Evolutionary conservation across 2,113 vertebrate genomes (phyloP).

Genomic region (Sinocyclocheilus maitianheensis): DNA sequence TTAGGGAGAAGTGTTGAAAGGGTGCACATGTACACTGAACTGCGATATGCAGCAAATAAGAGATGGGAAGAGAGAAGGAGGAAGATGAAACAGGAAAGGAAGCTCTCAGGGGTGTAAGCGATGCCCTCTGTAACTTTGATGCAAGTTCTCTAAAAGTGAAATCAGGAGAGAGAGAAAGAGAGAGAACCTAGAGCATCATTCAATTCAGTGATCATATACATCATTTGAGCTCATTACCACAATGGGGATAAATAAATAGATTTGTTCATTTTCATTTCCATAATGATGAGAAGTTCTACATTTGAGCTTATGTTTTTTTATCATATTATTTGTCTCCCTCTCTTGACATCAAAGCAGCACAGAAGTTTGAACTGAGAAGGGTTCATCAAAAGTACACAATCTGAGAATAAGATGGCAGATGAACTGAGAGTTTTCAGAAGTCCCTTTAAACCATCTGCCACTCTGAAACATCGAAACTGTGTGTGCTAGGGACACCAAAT

Average conservation of each 20-base stretch:
- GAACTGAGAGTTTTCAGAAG: conserved; percentile 31
- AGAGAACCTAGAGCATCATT: conserved; percentile 24
- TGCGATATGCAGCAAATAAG: background rate
- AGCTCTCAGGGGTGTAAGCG: conserved; percentile 35
- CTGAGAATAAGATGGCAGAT: conserved; percentile 10
- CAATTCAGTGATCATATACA: conserved; percentile 26
- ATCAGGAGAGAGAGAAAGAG: conserved; percentile 4
- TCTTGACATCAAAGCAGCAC: conserved; percentile 32
- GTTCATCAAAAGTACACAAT: conserved; percentile 10
- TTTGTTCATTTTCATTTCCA: conserved; percentile 38
- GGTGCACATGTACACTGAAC: background rate
- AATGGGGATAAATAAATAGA: conserved; percentile 16
- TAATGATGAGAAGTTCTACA: conserved; percentile 37
- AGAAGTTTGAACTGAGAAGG: conserved; percentile 1
- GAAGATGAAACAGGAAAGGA: conserved; percentile 20
- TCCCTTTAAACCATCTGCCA: conserved; percentile 8
- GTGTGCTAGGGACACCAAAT: background rate
- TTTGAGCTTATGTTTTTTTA: conserved; percentile 34
- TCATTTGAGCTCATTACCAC: conserved; percentile 41
- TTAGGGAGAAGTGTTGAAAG: conserved; percentile 41
- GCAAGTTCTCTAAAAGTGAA: conserved; percentile 57
- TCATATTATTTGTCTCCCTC: conserved; percentile 28
- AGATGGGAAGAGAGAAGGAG: background rate
- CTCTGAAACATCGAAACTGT: background rate
- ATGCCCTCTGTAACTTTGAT: conserved; percentile 59